Conservation (phyloP, 1,140 invertebrate species). For the Drosophila funebris region DNA sequence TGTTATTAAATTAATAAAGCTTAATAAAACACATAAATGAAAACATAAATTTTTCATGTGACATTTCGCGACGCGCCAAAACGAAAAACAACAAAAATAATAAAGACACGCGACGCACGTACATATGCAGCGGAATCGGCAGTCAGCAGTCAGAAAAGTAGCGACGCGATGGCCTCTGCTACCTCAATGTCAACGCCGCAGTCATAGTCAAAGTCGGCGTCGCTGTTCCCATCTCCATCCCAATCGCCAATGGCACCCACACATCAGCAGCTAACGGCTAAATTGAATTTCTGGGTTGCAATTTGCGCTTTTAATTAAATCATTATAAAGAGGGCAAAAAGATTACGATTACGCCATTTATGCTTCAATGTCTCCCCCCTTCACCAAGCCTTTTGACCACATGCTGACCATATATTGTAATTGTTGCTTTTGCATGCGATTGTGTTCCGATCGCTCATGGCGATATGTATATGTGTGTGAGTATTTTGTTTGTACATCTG, state of each 20-base stretch:
- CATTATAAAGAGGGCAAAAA: conserved; percentile 75
- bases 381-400: neutral
- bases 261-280: conserved; percentile 41
- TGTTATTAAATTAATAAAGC: conserved; percentile 29
- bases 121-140: conserved; percentile 25
- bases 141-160: neutral
- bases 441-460: conserved; percentile 1
- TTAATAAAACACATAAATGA: conserved; percentile 11
- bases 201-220: conserved; percentile 3
- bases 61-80: conserved; percentile 14
- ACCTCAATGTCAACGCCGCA: conserved; percentile 48
- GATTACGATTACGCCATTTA: conserved; percentile 80
- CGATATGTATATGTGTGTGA: neutral
- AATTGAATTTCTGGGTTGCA: conserved; percentile 75
- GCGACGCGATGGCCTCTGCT: conserved; percentile 33
- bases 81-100: conserved; percentile 23
- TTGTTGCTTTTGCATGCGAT: conserved; percentile 10
- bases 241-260: conserved; percentile 10
- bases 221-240: conserved; percentile 23
- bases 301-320: conserved; percentile 78
- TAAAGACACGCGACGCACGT: conserved; percentile 43
- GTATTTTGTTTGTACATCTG: conserved; percentile 2
- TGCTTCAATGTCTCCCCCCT: neutral
- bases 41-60: conserved; percentile 20
- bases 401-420: conserved; percentile 26